Evolutionary conservation across 2,888 invertebrate genomes (phyloP).

Genomic region (Drosophila glabriapex): DNA sequence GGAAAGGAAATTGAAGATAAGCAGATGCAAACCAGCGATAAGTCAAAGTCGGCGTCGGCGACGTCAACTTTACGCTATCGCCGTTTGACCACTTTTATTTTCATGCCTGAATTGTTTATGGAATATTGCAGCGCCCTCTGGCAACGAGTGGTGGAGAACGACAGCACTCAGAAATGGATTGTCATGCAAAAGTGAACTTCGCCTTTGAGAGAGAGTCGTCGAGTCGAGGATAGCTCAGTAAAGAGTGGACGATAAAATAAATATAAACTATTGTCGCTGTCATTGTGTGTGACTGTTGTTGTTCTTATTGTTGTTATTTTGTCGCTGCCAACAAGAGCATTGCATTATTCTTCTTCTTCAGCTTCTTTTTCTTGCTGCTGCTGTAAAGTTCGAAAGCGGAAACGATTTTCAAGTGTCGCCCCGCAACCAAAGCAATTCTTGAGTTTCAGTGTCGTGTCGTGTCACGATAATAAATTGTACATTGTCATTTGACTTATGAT

Average conservation of each 20-base stretch:
- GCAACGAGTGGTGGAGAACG: neutral
- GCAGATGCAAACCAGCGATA: slow-evolving; percentile 55
- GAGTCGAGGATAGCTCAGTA: slow-evolving; percentile 52
- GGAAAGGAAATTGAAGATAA: slow-evolving; percentile 51
- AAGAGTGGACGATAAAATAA: slow-evolving; percentile 64
- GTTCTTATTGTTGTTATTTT: slow-evolving; percentile 14
- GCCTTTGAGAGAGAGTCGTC: slow-evolving; percentile 46
- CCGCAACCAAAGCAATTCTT: slow-evolving; percentile 2
- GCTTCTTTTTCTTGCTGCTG: slow-evolving; percentile 1
- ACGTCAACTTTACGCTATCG: slow-evolving; percentile 8
- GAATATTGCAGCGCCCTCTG: slow-evolving; percentile 47
- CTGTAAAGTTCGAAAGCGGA: slow-evolving; percentile 50
- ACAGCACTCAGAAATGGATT: slow-evolving; percentile 63
- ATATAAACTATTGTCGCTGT: slow-evolving; percentile 64
- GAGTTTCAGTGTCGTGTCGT: neutral
- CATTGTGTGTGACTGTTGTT: slow-evolving; percentile 18
- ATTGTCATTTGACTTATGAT: neutral
- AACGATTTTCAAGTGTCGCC: slow-evolving; percentile 52
- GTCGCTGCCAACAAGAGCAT: slow-evolving; percentile 24
- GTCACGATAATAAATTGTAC: neutral
- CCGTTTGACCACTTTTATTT: slow-evolving; percentile 78
- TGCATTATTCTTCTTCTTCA: slow-evolving; percentile 21
- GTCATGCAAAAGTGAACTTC: slow-evolving; percentile 78
- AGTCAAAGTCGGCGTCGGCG: slow-evolving; percentile 29
- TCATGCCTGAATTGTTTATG: slow-evolving; percentile 78